Evolutionary conservation across 2,113 vertebrate species (phyloP).

Genomic region (Anhinga rufa): DNA sequence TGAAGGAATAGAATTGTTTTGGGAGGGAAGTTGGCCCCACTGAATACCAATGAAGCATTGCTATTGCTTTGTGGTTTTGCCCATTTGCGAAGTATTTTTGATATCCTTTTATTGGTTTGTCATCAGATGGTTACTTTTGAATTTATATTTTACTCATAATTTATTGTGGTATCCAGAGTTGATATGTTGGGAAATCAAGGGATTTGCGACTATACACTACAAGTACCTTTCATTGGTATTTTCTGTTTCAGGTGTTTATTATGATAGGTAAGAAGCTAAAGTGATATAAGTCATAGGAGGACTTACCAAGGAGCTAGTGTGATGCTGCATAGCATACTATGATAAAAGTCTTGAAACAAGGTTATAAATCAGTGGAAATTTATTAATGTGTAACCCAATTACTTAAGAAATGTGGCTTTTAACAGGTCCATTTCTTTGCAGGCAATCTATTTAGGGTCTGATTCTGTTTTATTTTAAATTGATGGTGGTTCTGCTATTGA

Average conservation of each 20-base stretch:
- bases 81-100: not conserved
- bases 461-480: not conserved
- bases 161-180: not conserved
- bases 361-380: not conserved
- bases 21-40: not conserved
- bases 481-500: not conserved
- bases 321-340: not conserved
- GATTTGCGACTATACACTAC: not conserved
- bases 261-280: not conserved
- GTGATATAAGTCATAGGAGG: not conserved
- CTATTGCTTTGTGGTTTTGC: not conserved
- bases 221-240: too few relatives aligned
- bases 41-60: not conserved
- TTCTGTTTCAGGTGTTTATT: not conserved
- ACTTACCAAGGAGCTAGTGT: not conserved
- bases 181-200: not conserved
- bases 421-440: not conserved
- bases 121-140: not conserved
- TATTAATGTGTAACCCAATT: not conserved
- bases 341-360: not conserved
- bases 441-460: not conserved
- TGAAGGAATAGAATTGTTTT: not conserved
- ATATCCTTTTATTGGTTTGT: not conserved
- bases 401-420: not conserved
- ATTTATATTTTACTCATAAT: not conserved